A percentile compares a stretch with the other conserved stretches of the same genome.
These are phyloP conservation scores for Melanotaenia boesemani DNA, from an alignment of 2,797 vertebrate species.

Conservation along the genomic window DNA sequence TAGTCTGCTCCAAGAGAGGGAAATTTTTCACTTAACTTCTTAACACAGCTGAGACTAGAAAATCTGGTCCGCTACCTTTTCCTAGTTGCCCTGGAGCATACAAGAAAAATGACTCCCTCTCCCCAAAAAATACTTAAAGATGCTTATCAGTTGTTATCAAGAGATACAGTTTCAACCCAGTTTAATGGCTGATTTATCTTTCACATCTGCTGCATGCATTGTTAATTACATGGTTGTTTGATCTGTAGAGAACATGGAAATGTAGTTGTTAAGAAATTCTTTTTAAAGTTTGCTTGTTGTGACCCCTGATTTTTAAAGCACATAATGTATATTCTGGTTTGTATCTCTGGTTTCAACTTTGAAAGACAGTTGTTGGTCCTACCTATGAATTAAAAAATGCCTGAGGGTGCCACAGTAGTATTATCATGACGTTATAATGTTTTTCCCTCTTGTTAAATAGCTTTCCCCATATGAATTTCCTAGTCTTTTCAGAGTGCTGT, in stretches of 20 bases:
- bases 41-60: slow-evolving; percentile 1
- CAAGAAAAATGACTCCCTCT: background rate
- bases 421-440: background rate
- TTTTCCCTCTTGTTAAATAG: background rate
- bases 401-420: background rate
- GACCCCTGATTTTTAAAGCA: background rate
- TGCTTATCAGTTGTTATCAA: background rate
- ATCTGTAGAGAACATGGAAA: background rate
- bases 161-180: background rate
- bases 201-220: background rate
- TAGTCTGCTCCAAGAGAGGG: background rate
- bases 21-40: background rate
- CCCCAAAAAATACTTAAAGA: background rate
- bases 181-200: background rate
- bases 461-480: slow-evolving; percentile 7
- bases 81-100: background rate
- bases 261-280: background rate
- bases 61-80: background rate
- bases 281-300: background rate
- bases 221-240: background rate
- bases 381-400: background rate
- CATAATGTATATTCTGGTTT: background rate
- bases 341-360: background rate
- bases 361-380: background rate
- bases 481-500: slow-evolving; percentile 92